phyloP scores from a whole-genome alignment of 2,113 vertebrate species.

The Eclectus roratus region DNA sequence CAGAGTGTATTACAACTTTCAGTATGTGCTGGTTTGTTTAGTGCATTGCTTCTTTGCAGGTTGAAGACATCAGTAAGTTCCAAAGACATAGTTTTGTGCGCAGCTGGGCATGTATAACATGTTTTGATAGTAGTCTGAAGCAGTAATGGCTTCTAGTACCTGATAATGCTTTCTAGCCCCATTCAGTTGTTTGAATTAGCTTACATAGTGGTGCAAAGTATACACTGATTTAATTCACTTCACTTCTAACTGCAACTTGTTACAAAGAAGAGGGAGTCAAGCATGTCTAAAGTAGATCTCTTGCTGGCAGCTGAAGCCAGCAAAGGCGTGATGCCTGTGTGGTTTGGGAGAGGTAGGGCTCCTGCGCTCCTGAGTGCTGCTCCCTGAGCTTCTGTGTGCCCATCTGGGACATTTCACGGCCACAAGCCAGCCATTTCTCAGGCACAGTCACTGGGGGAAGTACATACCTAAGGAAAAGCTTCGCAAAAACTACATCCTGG shows the following conservation, averaged over 20 bases:
- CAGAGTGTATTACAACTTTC: constrained; percentile 9
- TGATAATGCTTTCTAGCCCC: neutral
- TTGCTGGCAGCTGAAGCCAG: neutral
- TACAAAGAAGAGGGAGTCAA: neutral
- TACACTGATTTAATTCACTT: neutral
- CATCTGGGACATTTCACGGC: neutral
- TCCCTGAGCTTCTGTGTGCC: neutral
- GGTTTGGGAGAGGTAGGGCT: neutral
- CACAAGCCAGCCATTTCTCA: neutral
- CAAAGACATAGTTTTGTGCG: neutral
- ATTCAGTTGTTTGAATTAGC: neutral
- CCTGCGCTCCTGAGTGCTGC: neutral
- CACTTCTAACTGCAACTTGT: neutral
- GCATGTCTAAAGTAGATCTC: neutral
- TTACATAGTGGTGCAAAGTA: neutral
- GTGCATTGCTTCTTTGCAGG: neutral
- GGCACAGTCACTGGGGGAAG: neutral
- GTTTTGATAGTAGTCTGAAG: neutral
- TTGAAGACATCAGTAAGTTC: neutral
- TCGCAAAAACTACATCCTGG: neutral
- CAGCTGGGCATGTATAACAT: neutral
- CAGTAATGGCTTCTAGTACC: neutral
- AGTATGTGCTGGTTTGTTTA: neutral
- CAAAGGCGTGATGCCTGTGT: neutral
- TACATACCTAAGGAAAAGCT: neutral